Conservation (phyloP, 2,888 invertebrate species). For the Drosophila ustulata region DNA sequence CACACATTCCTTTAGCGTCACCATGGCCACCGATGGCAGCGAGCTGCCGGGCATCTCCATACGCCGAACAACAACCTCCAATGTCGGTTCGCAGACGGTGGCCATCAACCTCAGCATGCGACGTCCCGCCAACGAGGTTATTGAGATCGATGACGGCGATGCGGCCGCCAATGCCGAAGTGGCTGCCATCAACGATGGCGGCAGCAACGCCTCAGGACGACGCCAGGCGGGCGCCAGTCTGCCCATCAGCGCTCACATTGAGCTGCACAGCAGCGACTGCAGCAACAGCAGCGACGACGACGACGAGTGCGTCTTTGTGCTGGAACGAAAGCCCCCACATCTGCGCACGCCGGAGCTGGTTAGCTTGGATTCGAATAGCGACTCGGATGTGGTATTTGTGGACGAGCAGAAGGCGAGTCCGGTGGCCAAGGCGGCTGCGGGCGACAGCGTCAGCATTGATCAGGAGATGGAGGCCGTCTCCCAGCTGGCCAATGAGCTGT, state of each 20-base stretch:
- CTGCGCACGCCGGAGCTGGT: constrained; percentile 85
- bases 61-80: constrained; percentile 67
- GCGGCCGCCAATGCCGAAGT: constrained; percentile 74
- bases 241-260: constrained; percentile 79
- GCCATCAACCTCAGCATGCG: constrained; percentile 84
- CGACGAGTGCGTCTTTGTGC: constrained; percentile 84
- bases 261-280: constrained; percentile 76
- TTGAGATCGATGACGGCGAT: constrained; percentile 79
- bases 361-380: constrained; percentile 83
- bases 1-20: constrained; percentile 77
- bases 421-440: constrained; percentile 15
- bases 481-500: constrained; percentile 60
- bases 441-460: constrained; percentile 8
- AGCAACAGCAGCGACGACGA: constrained; percentile 67
- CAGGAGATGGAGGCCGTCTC: constrained; percentile 12
- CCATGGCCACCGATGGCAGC: constrained; percentile 74
- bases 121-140: constrained; percentile 76
- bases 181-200: constrained; percentile 65
- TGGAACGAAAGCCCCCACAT: constrained; percentile 85
- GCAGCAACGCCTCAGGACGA: constrained; percentile 46
- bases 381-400: constrained; percentile 85
- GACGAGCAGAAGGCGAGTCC: constrained; percentile 60
- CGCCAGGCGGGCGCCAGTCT: constrained; percentile 61
- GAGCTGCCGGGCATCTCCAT: constrained; percentile 76
- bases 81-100: constrained; percentile 72